Base-by-base conservation (phyloP, 2,113 vertebrate genomes). In the Semnornis frantzii region DNA sequence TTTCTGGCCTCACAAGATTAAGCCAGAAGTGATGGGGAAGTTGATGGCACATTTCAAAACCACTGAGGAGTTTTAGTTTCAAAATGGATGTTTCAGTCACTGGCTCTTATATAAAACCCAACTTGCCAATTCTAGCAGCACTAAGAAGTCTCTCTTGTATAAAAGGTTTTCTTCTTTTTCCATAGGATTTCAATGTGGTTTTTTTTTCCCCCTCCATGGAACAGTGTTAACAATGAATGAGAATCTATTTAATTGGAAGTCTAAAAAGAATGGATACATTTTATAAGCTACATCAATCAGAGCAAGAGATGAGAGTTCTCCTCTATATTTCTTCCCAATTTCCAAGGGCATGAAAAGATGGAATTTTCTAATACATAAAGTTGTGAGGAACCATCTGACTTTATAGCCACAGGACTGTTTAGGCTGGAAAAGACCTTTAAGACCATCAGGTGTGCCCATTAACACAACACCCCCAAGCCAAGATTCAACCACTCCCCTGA, bases 231-330 rank as follows among this genome's bases (percentile, higher is more conserved):
- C 80, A 90, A 87, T 86, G 57, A 89, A 24, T 62, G 10, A 86
- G 59, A 71, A 90, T 37, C 76, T 90, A 73, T 75, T 70, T 85
- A 96, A 96, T 34, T 87, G 76, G 48, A 90, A 76, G 12, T 14
- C 84, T 95, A 68, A 95, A 94, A 90, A 54, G 28, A 57, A 79
- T 75, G 54, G 60, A 85, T 90, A 84, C 55, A 83, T 84, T 97
- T 92, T 63, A 31, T 82, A 72, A 15, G 21, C 87, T 82, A 82
- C 48, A 84, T 75, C 94, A 94, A 87, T 97, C 83, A 89, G 58
- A 82, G 55, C 4, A 89, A 92, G 28, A 95, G 54, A 95, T 94
- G 79, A 92, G 66, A 78, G 52, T 33, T 92, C 66, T 83, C 59
- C 58, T 44, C 57, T 28, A 60, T 5, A 33, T 1, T 58, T 65